These are phyloP conservation scores for Drosophila grimshawi DNA, from an alignment of 1,140 invertebrate species.

Conservation along the genomic window DNA sequence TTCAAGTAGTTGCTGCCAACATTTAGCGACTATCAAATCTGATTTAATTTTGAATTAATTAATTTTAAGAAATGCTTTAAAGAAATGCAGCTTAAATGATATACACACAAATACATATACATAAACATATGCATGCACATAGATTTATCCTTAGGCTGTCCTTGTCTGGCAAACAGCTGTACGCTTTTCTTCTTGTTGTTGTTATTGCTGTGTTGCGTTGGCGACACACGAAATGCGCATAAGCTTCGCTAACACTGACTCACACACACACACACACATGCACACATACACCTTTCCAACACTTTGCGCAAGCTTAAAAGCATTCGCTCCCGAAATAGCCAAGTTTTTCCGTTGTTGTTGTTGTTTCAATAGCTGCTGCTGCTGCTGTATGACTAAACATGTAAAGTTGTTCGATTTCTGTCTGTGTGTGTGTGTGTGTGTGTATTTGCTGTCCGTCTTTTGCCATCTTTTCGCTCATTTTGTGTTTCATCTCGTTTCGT, in stretches of 20 bases:
- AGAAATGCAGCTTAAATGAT: too few species aligned
- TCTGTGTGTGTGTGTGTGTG: constrained; percentile 2
- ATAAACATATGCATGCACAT: not conserved
- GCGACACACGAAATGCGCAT: constrained; percentile 35
- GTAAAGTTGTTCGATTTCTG: constrained; percentile 12
- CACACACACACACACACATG: constrained; percentile 28
- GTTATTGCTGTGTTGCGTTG: constrained; percentile 40
- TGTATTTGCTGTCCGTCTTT: not conserved
- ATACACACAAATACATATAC: too few species aligned
- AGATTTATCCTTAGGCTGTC: constrained; percentile 17
- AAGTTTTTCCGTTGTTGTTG: constrained; percentile 39
- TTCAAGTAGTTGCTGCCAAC: too few species aligned
- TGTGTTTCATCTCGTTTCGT: constrained; percentile 17
- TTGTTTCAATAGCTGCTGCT: constrained; percentile 10
- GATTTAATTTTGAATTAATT: too few species aligned
- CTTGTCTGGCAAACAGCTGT: constrained; percentile 35
- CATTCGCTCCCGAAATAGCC: constrained; percentile 76
- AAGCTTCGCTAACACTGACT: constrained; percentile 40
- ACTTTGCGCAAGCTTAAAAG: constrained; percentile 44
- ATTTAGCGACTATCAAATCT: too few species aligned
- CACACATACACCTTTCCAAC: not conserved
- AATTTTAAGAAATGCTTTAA: too few species aligned
- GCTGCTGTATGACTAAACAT: constrained; percentile 65
- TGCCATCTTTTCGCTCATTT: constrained; percentile 9
- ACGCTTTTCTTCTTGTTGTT: constrained; percentile 9